Base-by-base conservation (phyloP, 2,888 invertebrate species). In the Teleiodes luculella region DNA sequence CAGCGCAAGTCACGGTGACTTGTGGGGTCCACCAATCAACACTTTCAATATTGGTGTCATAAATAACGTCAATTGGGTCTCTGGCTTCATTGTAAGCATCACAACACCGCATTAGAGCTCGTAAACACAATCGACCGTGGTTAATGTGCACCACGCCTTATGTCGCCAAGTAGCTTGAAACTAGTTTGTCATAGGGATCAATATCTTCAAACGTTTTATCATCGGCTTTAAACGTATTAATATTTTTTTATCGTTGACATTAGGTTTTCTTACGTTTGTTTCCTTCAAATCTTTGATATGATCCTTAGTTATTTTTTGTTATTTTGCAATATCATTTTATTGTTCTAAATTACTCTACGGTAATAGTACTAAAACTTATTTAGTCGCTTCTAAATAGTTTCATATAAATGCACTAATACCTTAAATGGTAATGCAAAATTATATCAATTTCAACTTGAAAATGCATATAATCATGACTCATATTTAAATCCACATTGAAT, bases 81-180 rank as follows among this genome's bases (percentile, higher is more conserved):
- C 35, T 35, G 14, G 31, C 20, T 11, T 48, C 53, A 48, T 45
- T 53, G 52, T 36, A 43, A 52, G 53, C 52, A 46, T 52, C 57
- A 54, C 24, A 43, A 52, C 39, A 50, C 36, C 30, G 35, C 51
- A 52, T 57, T 54, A 56, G 47, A 46, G 58, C 20, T 51, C 52
- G 50, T 58, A 53, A 58, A 52, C 43, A 53, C 52, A 60, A 58
- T 58, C 55, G 47, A 33, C 30, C 48, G 41, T 53, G 30, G 39
- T 46, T 37, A 35, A 43, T 52, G 51, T 51, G 36, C 11, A 31
- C 45, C 51, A 55, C 50, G 37, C 50, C 46, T 55, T 28, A 39
- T 37, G 41, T 54, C 35, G 28, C 13, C 49, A 47, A 47, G 46
- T 47, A 47, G 53, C 37, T 31, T 18, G 33, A 14, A 48, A 35